These are phyloP conservation scores for Anthonomus grandis DNA, from an alignment of 1,140 invertebrate genomes.

Conservation along the genomic window DNA sequence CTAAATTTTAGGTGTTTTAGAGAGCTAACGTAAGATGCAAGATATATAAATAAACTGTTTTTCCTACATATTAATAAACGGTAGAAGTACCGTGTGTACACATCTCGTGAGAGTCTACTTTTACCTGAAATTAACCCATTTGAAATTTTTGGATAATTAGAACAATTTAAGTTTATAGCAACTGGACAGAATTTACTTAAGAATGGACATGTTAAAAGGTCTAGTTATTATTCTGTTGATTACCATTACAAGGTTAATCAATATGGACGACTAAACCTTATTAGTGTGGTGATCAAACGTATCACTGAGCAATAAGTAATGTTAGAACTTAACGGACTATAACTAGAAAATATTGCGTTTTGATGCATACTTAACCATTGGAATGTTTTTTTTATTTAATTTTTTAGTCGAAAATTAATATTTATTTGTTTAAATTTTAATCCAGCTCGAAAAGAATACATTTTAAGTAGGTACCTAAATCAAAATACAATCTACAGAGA, in stretches of 20 bases:
- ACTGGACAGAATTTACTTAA: constrained; percentile 39
- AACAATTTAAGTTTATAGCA: too few species aligned
- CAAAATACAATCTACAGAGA: too few species aligned
- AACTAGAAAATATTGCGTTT: constrained; percentile 38
- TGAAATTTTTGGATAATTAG: too few species aligned
- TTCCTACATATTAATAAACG: too few species aligned
- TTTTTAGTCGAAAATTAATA: constrained; percentile 5
- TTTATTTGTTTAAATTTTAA: constrained; percentile 16
- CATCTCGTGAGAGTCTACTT: too few species aligned
- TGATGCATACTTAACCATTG: constrained; percentile 12
- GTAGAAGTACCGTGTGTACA: too few species aligned
- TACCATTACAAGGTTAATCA: constrained; percentile 26
- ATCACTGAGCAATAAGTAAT: constrained; percentile 38
- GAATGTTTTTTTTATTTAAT: constrained; percentile 12
- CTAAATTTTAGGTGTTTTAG: too few species aligned
- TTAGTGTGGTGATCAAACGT: constrained; percentile 30
- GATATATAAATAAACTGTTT: too few species aligned
- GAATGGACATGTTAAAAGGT: constrained; percentile 41
- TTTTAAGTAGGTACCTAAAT: too few species aligned
- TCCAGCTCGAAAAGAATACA: neutral
- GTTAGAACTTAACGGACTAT: constrained; percentile 34
- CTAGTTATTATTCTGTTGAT: constrained; percentile 39
- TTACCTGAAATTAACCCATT: too few species aligned
- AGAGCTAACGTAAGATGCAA: too few species aligned
- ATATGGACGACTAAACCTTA: constrained; percentile 42